Percentiles rank a stretch among this genome's conserved stretches.
phyloP scores from a whole-genome alignment of 2,888 invertebrate genomes.

The Rotaria sp. region DNA sequence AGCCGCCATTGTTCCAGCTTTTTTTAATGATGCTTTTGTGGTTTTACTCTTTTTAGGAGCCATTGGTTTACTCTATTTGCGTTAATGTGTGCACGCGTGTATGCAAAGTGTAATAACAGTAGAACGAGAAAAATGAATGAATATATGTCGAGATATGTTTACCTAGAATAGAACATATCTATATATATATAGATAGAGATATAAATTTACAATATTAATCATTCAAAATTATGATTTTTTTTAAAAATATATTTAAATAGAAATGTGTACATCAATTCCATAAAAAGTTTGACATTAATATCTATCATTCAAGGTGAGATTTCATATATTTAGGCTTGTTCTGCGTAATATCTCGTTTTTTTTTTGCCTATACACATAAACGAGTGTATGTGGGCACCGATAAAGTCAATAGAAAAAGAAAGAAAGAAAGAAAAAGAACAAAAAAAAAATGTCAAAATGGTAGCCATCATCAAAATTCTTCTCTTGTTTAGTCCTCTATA shows the following conservation, averaged over 20 bases:
- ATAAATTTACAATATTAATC: neutral
- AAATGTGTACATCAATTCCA: no score
- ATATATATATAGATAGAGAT: neutral
- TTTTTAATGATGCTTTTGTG: neutral
- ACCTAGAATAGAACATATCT: neutral
- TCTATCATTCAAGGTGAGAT: neutral
- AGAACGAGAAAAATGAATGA: neutral
- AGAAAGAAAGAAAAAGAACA: neutral
- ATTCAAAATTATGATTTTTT: neutral
- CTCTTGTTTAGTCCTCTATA: neutral
- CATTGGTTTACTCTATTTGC: neutral
- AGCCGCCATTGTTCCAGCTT: conserved; percentile 5
- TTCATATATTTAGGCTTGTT: neutral
- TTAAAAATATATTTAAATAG: neutral
- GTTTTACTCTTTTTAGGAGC: neutral
- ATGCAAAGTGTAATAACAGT: neutral
- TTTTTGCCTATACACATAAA: neutral
- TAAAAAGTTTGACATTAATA: neutral
- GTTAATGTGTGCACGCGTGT: neutral
- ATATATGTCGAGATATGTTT: neutral
- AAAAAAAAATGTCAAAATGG: neutral
- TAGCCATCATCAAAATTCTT: conserved; percentile 11
- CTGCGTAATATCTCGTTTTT: neutral
- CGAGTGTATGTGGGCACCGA: neutral
- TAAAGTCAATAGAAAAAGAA: neutral